Evolutionary conservation across 2,797 vertebrate genomes (phyloP), one percentile per base, ranked within the genome.

Genomic region (Lateolabrax maculatus): DNA sequence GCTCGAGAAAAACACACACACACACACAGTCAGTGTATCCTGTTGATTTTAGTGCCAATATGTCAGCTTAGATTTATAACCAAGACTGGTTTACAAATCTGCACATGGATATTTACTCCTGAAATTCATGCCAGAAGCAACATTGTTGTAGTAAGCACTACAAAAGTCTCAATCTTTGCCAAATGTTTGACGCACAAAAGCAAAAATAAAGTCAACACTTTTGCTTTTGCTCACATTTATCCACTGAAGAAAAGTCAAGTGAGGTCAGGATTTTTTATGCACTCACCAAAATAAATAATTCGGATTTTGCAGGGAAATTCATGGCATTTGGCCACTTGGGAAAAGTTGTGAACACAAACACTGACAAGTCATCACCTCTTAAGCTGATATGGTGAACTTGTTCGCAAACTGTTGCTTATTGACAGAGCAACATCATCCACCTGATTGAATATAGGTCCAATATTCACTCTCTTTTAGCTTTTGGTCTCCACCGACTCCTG

Each of bases 1-100:
- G n/a, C 56, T 23, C 11, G 21, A 52, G 56, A 68, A 83, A 9
- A 52, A 64, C 66, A 51, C 64, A 49, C 62, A n/a, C 56, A 70
- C 53, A 23, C 31, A 53, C 68, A 71, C 79, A 73, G 8, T 63
- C 48, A 31, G 31, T 75, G 77, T 71, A 63, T 83, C 19, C 2
- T 70, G 65, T 64, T 81, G 65, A 75, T 73, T 87, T 83, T 49
- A 65, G 27, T 67, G 73, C 67, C 86, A 81, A 60, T 77, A 67
- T 77, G 64, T 73, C 53, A 27, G 37, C 29, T 19, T 41, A 65
- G 79, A 74, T 69, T 79, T 75, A 83, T 51, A 25, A 34, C 63
- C 19, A 23, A 25, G n/a, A 29, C 39, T 19, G 61, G 13, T 75
- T 77, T 41, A 73, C 55, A 55, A 41, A 82, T 68, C 18, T 64